Base-by-base conservation (phyloP, 2,797 vertebrate genomes). In the Phrynocephalus vlangalii region DNA sequence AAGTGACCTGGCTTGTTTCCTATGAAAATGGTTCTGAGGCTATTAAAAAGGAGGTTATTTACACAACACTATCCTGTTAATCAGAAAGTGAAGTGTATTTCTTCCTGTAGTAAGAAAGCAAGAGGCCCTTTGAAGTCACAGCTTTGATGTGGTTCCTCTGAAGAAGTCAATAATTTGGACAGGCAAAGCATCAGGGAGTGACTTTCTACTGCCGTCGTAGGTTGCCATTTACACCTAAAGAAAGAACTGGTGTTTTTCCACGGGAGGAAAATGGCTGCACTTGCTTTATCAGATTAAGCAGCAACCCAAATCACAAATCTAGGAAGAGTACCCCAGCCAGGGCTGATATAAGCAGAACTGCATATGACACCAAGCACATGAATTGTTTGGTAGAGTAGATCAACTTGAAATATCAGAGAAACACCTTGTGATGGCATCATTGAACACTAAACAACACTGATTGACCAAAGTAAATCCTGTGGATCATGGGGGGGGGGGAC, bases 21-120 rank as follows among this genome's bases (percentile, higher is more conserved):
- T 90, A 70, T 44, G 86, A 90, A 91, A 94, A 90, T 28, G 28
- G 75, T 33, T 66, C 82, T 50, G 52, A 79, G 89, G 26, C 83
- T 90, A 80, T 87, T 94, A 93, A 93, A 88, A 93, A 93, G 93
- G 91, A 79, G 10, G 63, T 50, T 82, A 90, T 73, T 91, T 87
- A 91, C 56, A 91, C 24, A 93, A 89, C 83, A 68, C 30, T 60
- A 88, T 56, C 87, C 79, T 70, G 83, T 86, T 82, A 79, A 87
- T 90, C 90, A 93, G 86, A 87, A 94, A 92, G 87, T 94, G 84
- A 95, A 88, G 66, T 88, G 93, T 90, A 92, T 92, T 93, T 94
- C 87, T 91, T 92, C 90, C 91, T 81, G 63, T 77, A 90, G 89
- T 56, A 82, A 95, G 86, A 87, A 92, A 89, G 20, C 16, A 22